phyloP scores from a whole-genome alignment of 2,888 invertebrate species.

The Pyrrhia umbra region DNA sequence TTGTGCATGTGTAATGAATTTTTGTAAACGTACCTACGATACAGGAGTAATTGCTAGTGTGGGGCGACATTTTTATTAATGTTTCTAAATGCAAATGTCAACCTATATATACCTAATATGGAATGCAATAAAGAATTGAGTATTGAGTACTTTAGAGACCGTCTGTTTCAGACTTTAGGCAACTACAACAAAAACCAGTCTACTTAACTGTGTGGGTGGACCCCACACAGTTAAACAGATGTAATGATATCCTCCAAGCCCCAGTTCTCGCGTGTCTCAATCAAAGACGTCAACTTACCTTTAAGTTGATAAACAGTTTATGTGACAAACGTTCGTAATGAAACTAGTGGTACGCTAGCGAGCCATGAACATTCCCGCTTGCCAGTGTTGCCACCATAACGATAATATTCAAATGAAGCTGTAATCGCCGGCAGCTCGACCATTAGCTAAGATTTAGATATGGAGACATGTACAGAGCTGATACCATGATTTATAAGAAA shows the following conservation, averaged over 20 bases:
- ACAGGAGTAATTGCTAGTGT: too few species aligned
- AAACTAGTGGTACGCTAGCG: slow-evolving; percentile 45
- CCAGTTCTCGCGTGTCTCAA: slow-evolving; percentile 50
- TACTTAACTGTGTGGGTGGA: too few species aligned
- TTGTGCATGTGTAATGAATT: too few species aligned
- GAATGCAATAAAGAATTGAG: too few species aligned
- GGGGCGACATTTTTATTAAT: too few species aligned
- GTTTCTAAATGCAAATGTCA: too few species aligned
- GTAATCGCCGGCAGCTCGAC: slow-evolving; percentile 62
- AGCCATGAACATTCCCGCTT: slow-evolving; percentile 64
- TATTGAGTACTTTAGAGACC: too few species aligned
- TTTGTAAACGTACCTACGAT: too few species aligned
- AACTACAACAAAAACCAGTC: slow-evolving; percentile 17
- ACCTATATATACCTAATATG: too few species aligned
- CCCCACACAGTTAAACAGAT: slow-evolving; percentile 36
- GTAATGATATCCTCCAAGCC: slow-evolving; percentile 16
- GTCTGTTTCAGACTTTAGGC: neutral
- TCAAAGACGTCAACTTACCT: slow-evolving; percentile 55
- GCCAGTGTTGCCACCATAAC: slow-evolving; percentile 63
- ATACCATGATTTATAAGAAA: neutral
- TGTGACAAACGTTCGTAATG: neutral
- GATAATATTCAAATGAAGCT: slow-evolving; percentile 78
- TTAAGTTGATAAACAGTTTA: neutral
- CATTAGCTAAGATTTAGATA: slow-evolving; percentile 62
- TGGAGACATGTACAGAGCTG: slow-evolving; percentile 42